phyloP scores from a whole-genome alignment of 2,888 invertebrate genomes.

The Panorpa germanica region DNA sequence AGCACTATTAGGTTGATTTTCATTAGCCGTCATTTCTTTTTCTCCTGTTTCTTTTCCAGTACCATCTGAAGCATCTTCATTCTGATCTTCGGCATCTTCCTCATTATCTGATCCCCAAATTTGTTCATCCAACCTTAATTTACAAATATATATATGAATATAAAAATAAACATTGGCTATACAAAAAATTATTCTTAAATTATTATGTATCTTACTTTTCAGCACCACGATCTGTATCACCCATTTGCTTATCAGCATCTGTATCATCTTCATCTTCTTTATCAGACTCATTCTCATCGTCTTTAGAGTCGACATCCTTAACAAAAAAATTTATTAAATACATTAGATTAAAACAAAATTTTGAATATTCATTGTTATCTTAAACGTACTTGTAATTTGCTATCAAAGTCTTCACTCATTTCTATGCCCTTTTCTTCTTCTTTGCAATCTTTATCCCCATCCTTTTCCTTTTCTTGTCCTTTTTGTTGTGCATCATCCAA shows the following conservation, averaged over 20 bases:
- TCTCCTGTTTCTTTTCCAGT: slow-evolving; percentile 40
- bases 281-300: slow-evolving; percentile 32
- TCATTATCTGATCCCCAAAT: slow-evolving; percentile 77
- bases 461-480: slow-evolving; percentile 34
- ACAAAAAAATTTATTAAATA: slow-evolving; percentile 8
- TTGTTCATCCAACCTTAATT: slow-evolving; percentile 43
- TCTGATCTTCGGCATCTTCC: slow-evolving; percentile 37
- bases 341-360: neutral
- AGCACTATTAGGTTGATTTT: slow-evolving; percentile 29
- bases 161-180: slow-evolving; percentile 9
- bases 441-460: slow-evolving; percentile 59
- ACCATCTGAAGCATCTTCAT: slow-evolving; percentile 32
- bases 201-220: slow-evolving; percentile 37
- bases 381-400: slow-evolving; percentile 46
- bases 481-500: slow-evolving; percentile 68
- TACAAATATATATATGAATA: slow-evolving; percentile 13
- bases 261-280: slow-evolving; percentile 52
- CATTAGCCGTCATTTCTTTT: slow-evolving; percentile 60
- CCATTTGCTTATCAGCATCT: slow-evolving; percentile 91
- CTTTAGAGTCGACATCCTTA: slow-evolving; percentile 47
- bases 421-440: slow-evolving; percentile 87
- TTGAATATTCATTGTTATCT: neutral
- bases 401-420: slow-evolving; percentile 92
- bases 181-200: neutral
- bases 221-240: slow-evolving; percentile 74